Evolutionary conservation across 2,888 invertebrate genomes (phyloP).

Genomic region (Drosophila dives): DNA sequence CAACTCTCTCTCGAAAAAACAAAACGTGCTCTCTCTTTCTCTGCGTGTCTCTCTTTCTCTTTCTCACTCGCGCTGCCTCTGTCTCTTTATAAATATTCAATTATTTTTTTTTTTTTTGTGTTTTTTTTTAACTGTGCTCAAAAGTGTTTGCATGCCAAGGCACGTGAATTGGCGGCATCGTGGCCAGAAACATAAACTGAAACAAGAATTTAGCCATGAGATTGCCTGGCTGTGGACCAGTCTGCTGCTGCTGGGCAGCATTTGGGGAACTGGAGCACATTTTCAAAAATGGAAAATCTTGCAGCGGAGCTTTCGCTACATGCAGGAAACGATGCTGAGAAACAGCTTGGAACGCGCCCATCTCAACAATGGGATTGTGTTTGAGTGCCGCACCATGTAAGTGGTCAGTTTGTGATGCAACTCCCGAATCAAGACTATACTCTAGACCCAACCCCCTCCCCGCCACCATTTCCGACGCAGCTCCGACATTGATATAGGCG

Average conservation of each 20-base stretch:
- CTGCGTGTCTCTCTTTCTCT: neutral
- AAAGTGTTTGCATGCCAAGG: slow-evolving; percentile 50
- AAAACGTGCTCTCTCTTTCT: slow-evolving; percentile 1
- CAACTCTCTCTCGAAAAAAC: slow-evolving; percentile 13
- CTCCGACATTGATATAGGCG: slow-evolving; percentile 62
- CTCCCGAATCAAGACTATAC: neutral
- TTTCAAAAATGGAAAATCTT: slow-evolving; percentile 70
- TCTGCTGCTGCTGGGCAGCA: slow-evolving; percentile 32
- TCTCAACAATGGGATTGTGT: slow-evolving; percentile 79
- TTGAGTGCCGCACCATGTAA: slow-evolving; percentile 81
- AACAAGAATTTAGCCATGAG: slow-evolving; percentile 12
- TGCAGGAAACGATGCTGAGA: slow-evolving; percentile 79
- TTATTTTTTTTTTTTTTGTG: slow-evolving; percentile 3
- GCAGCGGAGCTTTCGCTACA: slow-evolving; percentile 67
- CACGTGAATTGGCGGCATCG: slow-evolving; percentile 41
- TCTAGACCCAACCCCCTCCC: neutral
- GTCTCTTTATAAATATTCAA: neutral
- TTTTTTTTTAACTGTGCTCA: neutral
- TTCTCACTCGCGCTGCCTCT: too few species aligned
- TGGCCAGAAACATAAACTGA: slow-evolving; percentile 23
- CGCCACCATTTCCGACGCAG: slow-evolving; percentile 34
- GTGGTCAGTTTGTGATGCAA: slow-evolving; percentile 32
- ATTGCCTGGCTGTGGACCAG: slow-evolving; percentile 18
- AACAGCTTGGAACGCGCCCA: slow-evolving; percentile 77
- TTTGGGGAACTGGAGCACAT: slow-evolving; percentile 28